These are phyloP conservation scores for honey bee (Apis mellifera) DNA, from an alignment of 1,140 invertebrate species.

Conservation along the genomic window DNA sequence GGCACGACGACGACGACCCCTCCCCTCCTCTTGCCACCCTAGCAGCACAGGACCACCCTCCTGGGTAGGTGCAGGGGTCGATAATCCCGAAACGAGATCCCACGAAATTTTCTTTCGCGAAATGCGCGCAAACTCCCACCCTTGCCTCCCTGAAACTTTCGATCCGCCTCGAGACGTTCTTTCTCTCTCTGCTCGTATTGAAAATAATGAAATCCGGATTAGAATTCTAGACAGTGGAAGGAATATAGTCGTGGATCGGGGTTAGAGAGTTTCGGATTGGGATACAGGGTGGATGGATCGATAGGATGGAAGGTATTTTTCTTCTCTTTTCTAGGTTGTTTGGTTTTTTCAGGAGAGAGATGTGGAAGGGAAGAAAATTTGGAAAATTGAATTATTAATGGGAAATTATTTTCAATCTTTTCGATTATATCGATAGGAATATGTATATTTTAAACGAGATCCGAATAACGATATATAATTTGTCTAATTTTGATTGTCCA, in stretches of 20 bases:
- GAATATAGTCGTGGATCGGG: too few relatives aligned
- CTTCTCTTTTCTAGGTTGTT: too few relatives aligned
- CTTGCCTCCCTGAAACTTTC: constrained; percentile 61
- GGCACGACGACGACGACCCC: neutral
- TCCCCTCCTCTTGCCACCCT: constrained; percentile 5
- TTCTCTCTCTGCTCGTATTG: neutral
- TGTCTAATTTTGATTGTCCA: constrained; percentile 4
- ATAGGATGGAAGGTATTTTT: too few relatives aligned
- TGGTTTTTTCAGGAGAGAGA: too few relatives aligned
- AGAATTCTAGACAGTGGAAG: neutral
- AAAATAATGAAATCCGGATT: constrained; percentile 42
- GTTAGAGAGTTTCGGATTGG: too few relatives aligned
- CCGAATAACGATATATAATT: neutral
- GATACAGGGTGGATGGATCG: too few relatives aligned
- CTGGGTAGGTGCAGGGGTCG: constrained; percentile 76
- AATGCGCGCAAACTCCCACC: constrained; percentile 69
- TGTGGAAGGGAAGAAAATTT: too few relatives aligned
- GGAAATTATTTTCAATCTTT: too few relatives aligned
- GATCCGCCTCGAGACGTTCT: constrained; percentile 28
- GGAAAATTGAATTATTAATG: too few relatives aligned
- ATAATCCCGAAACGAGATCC: constrained; percentile 77
- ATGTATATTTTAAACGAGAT: too few relatives aligned
- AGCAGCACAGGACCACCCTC: constrained; percentile 58
- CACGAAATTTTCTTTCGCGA: constrained; percentile 73
- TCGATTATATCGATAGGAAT: too few relatives aligned